Conservation (phyloP, 2,888 invertebrate genomes). For the Dione vanillae region DNA sequence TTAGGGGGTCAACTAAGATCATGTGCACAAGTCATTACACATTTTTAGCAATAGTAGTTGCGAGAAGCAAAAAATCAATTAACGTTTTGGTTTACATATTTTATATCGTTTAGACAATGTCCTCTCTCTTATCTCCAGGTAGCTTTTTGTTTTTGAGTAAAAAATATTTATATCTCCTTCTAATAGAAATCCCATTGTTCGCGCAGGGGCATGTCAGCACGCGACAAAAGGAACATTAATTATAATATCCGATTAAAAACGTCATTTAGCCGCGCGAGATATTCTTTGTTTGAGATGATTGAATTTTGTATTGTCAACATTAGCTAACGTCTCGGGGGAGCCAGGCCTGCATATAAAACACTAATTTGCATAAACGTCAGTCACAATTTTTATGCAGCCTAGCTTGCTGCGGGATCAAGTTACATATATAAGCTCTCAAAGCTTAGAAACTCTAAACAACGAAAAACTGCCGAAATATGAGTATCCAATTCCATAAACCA, state of each 20-base stretch:
- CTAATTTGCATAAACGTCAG: constrained; percentile 38
- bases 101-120: constrained; percentile 69
- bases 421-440: constrained; percentile 65
- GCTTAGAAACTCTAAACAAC: constrained; percentile 69
- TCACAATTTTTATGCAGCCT: constrained; percentile 15
- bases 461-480: constrained; percentile 82
- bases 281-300: constrained; percentile 83
- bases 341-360: constrained; percentile 33
- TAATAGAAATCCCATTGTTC: constrained; percentile 83
- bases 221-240: constrained; percentile 85
- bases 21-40: constrained; percentile 6
- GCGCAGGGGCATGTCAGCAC: constrained; percentile 83
- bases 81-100: constrained; percentile 71
- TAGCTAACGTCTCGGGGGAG: constrained; percentile 70
- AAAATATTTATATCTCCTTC: constrained; percentile 82
- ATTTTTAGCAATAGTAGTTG: background rate
- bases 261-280: constrained; percentile 81
- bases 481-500: constrained; percentile 83
- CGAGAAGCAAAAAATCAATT: background rate
- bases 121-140: constrained; percentile 82
- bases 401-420: constrained; percentile 59
- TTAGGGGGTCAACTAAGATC: constrained; percentile 34
- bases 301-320: constrained; percentile 81
- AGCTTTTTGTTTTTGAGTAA: constrained; percentile 80
- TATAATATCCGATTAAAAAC: constrained; percentile 85